Conservation (phyloP, 2,113 vertebrate species). For the Pseudorectes ferrugineus region DNA sequence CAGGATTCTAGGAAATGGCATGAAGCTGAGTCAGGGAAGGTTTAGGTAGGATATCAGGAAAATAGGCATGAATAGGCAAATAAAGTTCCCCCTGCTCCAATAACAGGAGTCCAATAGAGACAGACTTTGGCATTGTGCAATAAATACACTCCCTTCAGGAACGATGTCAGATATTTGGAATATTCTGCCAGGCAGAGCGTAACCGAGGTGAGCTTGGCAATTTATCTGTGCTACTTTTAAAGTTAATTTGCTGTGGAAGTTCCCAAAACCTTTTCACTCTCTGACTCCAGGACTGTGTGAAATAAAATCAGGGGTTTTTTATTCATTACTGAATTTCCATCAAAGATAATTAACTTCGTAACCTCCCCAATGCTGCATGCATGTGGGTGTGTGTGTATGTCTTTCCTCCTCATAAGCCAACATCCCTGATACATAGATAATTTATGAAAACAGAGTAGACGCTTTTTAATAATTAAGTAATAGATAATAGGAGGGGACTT, state of each 20-base stretch:
- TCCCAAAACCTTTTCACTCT: background rate
- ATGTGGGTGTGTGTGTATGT: background rate
- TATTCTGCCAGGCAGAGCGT: background rate
- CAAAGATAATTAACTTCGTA: constrained; percentile 55
- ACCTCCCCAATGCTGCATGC: background rate
- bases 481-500: constrained; percentile 64
- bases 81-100: background rate
- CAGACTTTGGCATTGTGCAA: background rate
- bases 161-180: background rate
- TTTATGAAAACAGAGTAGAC: constrained; percentile 76
- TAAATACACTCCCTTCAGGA: background rate
- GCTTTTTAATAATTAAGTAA: constrained; percentile 79
- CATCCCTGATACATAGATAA: constrained; percentile 71
- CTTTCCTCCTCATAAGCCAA: constrained; percentile 19
- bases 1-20: background rate
- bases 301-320: background rate
- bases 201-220: background rate
- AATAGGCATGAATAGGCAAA: background rate
- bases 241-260: background rate
- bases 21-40: background rate
- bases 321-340: constrained; percentile 12
- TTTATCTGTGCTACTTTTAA: background rate
- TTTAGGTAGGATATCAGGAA: background rate
- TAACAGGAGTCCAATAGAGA: background rate
- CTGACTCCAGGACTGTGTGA: background rate